Evolutionary conservation across 2,888 invertebrate genomes (phyloP), one percentile per base, ranked within the genome.

Genomic region (Pandemis corylana): DNA sequence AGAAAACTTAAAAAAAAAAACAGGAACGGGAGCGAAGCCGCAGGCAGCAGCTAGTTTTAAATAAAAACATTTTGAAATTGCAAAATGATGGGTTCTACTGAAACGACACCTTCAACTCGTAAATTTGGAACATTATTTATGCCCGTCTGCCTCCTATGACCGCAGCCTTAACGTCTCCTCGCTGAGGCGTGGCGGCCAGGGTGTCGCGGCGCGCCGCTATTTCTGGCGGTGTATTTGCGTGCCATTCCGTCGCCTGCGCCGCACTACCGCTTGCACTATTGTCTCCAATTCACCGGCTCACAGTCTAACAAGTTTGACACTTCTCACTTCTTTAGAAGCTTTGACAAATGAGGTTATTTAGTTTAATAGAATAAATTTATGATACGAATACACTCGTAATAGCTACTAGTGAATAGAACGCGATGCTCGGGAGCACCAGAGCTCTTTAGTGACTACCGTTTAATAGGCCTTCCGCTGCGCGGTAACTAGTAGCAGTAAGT

Each of bases 161-260:
- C 69, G 20, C 77, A 76, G 79, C 78, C 80, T 77, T 82, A 76
- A 78, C 76, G 77, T 77, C 72, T 65, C 72, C 64, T 64, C 80
- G 78, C 81, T 79, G 75, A 82, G 81, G 80, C 81, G 82, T 75
- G 79, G 81, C 83, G 85, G 84, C 87, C 89, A 85, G 88, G 90
- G 89, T 89, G 89, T 86, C 87, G 90, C 91, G 89, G 87, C 87
- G 87, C 84, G 88, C 82, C 88, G 89, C 89, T 93, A 93, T 93
- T 93, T 92, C 85, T 80, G 89, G 87, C 87, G 76, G 85, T 76
- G 87, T 90, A 93, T 92, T 92, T 91, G 89, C 87, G 89, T 87
- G 88, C 82, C 85, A 86, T 70, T 74, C 80, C 87, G 83, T 78
- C 83, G 82, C 81, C 81, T 81, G 81, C 79, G 78, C 77, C 77